Conservation (phyloP, 1,140 invertebrate species). For the Caerostris extrusa region DNA sequence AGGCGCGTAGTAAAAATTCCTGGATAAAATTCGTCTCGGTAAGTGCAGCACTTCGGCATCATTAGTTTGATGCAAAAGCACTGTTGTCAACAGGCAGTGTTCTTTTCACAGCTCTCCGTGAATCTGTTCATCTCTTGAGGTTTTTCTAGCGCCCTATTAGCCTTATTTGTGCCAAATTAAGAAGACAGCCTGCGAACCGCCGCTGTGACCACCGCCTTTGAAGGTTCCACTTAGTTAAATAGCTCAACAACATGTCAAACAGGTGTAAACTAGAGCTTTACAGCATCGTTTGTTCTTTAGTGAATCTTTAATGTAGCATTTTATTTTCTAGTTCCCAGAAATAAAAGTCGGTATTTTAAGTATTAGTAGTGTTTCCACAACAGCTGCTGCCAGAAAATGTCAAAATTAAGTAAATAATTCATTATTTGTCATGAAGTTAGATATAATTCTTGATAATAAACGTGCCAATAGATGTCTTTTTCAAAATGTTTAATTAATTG, state of each 20-base stretch:
- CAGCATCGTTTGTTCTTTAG: not conserved
- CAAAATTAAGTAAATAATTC: not conserved
- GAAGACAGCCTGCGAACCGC: not conserved
- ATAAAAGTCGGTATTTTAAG: not conserved
- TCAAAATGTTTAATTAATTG: too few relatives aligned
- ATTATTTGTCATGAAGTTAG: too few relatives aligned
- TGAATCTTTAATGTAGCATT: not conserved
- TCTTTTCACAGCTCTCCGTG: not conserved
- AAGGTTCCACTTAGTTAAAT: not conserved
- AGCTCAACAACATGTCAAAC: slow-evolving; percentile 3
- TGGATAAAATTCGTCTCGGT: not conserved
- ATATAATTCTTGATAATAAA: too few relatives aligned
- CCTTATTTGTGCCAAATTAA: slow-evolving; percentile 1
- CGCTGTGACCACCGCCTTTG: not conserved
- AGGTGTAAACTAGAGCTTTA: not conserved
- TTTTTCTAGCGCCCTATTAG: not conserved
- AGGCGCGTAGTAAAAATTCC: not conserved
- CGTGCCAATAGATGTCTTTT: too few relatives aligned
- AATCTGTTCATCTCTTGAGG: slow-evolving; percentile 1
- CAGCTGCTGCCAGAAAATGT: not conserved
- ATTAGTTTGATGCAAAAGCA: slow-evolving; percentile 2
- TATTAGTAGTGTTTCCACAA: not conserved
- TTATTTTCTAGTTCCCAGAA: not conserved
- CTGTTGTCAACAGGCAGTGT: not conserved
- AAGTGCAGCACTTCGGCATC: not conserved